Evolutionary conservation across 2,797 vertebrate genomes (phyloP), one percentile per base, ranked within the genome.

Genomic region (Salarias fasciatus): DNA sequence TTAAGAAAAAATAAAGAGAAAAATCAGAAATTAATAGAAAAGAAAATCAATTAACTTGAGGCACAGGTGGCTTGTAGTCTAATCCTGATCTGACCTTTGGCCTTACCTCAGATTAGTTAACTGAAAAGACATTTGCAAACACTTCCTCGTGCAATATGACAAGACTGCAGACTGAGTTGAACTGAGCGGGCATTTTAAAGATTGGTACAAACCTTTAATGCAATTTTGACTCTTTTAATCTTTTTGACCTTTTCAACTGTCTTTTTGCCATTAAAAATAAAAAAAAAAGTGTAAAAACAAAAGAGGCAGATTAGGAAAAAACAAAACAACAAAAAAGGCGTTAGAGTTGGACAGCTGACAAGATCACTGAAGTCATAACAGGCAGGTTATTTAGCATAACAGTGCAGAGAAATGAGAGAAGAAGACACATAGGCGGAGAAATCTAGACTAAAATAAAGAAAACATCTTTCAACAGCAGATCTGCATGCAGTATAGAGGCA

Each of bases 171-270:
- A 91, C 88, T 83, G 88, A 89, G 91, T 91, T 91, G 87, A 89
- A 90, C 86, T 87, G 88, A 92, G 89, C 83, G 89, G 71, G 93
- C 85, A 86, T 85, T 91, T 92, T 88, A 94, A 94, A 93, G 90
- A 95, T 90, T 93, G 94, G 97, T 99, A 99, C 97, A 96, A 98
- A 99, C 97, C 97, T 99, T 98, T 77, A 99, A 93, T 82, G 97
- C 97, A 96, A 98, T 96, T 97, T 96, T 99, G 95, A 98, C 95
- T 94, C 96, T 97, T 94, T 96, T 99, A 94, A 99, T 96, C 96
- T 98, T 98, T 99, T 98, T 99, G 96, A 99, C 94, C 95, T 96
- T 98, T 96, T 98, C 96, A 97, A 98, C 92, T 96, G 97, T 98
- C 97, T 99, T 98, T 98, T 95, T 92, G 93, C 91, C 86, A 92